Evolutionary conservation across 2,113 vertebrate genomes (phyloP).

Genomic region (Clarias magur): DNA sequence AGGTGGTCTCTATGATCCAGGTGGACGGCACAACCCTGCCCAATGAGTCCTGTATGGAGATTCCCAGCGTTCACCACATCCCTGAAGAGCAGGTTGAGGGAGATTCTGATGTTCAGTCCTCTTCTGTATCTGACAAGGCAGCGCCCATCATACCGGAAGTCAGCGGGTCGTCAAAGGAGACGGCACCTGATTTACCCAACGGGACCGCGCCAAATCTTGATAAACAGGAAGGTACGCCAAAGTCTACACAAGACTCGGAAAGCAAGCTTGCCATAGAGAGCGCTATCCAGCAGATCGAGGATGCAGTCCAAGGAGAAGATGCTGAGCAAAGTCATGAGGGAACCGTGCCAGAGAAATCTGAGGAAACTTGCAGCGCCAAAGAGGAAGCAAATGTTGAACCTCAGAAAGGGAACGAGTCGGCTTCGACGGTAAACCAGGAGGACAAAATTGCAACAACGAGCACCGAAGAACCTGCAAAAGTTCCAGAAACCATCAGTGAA

Average conservation of each 20-base stretch:
- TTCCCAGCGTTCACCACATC: conserved; percentile 61
- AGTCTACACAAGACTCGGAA: conserved; percentile 37
- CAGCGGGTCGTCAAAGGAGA: conserved; percentile 8
- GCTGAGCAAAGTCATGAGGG: conserved; percentile 25
- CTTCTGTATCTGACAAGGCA: conserved; percentile 53
- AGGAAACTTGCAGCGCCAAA: not conserved
- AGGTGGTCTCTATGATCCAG: conserved; percentile 91
- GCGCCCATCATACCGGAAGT: conserved; percentile 54
- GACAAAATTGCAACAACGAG: not conserved
- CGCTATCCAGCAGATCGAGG: conserved; percentile 43
- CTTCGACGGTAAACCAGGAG: not conserved
- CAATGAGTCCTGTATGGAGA: conserved; percentile 63
- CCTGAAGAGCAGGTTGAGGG: conserved; percentile 53
- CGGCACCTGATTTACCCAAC: conserved; percentile 51
- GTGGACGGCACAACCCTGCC: conserved; percentile 71
- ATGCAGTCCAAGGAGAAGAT: conserved; percentile 48
- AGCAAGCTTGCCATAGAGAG: conserved; percentile 44
- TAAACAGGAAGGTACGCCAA: conserved; percentile 22
- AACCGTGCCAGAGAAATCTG: not conserved
- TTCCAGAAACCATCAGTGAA: conserved; percentile 1
- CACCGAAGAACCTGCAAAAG: conserved; percentile 34
- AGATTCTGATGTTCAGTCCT: not conserved
- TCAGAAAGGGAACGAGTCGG: not conserved
- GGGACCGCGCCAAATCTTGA: conserved; percentile 51
- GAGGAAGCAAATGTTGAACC: not conserved